Percentiles rank a stretch among this genome's conserved stretches.
Evolutionary conservation across 2,797 vertebrate genomes (phyloP).

Genomic region (Anas flavirostris): DNA sequence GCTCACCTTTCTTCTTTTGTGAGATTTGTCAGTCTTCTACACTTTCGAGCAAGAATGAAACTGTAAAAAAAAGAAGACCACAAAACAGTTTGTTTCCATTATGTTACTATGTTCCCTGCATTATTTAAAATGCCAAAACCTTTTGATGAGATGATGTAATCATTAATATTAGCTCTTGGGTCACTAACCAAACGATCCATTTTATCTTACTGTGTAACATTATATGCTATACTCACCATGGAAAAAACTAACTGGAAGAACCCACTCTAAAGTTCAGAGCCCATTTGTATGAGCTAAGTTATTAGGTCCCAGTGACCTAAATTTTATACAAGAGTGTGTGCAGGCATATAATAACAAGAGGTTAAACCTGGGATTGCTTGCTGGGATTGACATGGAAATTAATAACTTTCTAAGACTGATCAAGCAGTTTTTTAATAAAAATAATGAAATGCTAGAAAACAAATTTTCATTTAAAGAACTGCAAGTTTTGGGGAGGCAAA

Average conservation of each 20-base stretch:
- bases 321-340: neutral
- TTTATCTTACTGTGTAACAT: neutral
- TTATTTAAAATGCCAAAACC: neutral
- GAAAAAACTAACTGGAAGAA: neutral
- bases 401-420: neutral
- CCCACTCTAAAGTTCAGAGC: neutral
- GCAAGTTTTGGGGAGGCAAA: neutral
- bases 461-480: neutral
- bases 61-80: slow-evolving; percentile 76
- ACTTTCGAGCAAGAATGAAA: slow-evolving; percentile 93
- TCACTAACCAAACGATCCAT: neutral
- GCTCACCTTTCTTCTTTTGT: slow-evolving; percentile 92
- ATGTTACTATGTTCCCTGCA: neutral
- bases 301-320: neutral
- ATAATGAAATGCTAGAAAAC: neutral
- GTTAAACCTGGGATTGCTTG: neutral
- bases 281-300: neutral
- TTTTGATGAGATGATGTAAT: neutral
- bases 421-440: neutral
- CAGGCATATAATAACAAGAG: neutral
- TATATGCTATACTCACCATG: neutral
- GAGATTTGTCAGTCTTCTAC: slow-evolving; percentile 85
- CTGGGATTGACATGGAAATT: neutral
- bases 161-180: neutral
- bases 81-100: neutral